These are phyloP conservation scores for Amblyjoppa proteus DNA, from an alignment of 2,888 invertebrate genomes.

Conservation along the genomic window DNA sequence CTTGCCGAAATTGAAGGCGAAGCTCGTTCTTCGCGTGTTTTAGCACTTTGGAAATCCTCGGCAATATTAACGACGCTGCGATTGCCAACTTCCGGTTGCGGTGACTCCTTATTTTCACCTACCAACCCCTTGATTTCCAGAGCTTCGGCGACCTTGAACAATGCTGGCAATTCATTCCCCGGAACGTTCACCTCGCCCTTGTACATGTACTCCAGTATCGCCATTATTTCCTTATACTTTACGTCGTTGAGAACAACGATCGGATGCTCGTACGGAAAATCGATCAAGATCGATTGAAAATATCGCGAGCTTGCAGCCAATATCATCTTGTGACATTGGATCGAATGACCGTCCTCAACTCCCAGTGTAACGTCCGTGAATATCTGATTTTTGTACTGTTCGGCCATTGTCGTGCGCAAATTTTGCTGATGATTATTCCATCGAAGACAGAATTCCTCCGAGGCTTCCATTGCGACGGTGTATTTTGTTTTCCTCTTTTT, in stretches of 20 bases:
- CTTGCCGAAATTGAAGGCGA: conserved; percentile 85
- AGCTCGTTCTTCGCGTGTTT: conserved; percentile 75
- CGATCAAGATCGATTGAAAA: conserved; percentile 87
- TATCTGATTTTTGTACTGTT: conserved; percentile 87
- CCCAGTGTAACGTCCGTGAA: conserved; percentile 89
- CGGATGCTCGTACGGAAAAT: conserved; percentile 87
- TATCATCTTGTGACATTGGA: conserved; percentile 89
- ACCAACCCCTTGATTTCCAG: conserved; percentile 87
- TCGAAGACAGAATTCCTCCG: conserved; percentile 87
- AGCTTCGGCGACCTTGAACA: conserved; percentile 88
- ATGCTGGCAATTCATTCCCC: conserved; percentile 89
- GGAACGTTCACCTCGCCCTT: conserved; percentile 96
- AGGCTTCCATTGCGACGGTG: conserved; percentile 78
- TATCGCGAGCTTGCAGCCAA: conserved; percentile 88
- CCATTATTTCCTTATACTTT: conserved; percentile 93
- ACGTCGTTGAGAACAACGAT: conserved; percentile 90
- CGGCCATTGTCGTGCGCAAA: conserved; percentile 88
- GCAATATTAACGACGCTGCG: neutral
- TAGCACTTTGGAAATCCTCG: neutral
- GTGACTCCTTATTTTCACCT: neutral
- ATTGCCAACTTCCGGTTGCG: neutral
- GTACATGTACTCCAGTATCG: conserved; percentile 96
- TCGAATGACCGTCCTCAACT: conserved; percentile 87
- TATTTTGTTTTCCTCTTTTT: neutral
- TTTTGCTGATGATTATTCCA: conserved; percentile 90